These are phyloP conservation scores for Sturmia bella DNA, from an alignment of 2,888 invertebrate species.

Conservation along the genomic window DNA sequence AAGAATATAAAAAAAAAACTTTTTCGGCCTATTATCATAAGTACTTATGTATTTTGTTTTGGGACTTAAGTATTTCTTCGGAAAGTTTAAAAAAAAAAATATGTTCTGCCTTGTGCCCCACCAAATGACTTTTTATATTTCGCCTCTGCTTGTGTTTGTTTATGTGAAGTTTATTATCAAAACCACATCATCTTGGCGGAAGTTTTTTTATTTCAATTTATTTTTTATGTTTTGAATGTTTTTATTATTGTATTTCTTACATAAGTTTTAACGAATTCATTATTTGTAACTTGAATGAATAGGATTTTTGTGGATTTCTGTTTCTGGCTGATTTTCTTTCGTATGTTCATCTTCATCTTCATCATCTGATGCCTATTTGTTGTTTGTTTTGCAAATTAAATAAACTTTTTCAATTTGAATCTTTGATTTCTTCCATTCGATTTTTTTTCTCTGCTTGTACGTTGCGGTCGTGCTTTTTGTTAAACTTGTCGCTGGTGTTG, in stretches of 20 bases:
- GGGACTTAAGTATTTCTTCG: neutral
- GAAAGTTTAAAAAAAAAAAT: conserved; percentile 56
- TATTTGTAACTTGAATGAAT: conserved; percentile 62
- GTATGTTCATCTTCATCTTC: conserved; percentile 25
- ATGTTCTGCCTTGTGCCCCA: conserved; percentile 37
- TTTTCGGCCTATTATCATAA: conserved; percentile 23
- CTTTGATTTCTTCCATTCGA: conserved; percentile 70
- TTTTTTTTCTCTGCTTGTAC: conserved; percentile 27
- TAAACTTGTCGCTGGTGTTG: conserved; percentile 37
- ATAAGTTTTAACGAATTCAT: conserved; percentile 70
- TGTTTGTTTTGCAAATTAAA: conserved; percentile 72
- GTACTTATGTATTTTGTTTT: conserved; percentile 40
- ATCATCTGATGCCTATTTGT: conserved; percentile 65
- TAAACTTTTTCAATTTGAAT: conserved; percentile 74
- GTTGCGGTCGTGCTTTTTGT: conserved; percentile 28
- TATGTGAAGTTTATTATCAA: conserved; percentile 58
- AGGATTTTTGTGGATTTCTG: conserved; percentile 8
- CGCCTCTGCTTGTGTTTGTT: conserved; percentile 11
- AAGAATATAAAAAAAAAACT: conserved; percentile 42
- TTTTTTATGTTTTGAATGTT: conserved; percentile 19
- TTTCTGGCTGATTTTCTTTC: conserved; percentile 23
- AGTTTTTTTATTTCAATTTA: conserved; percentile 48
- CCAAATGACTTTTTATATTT: neutral
- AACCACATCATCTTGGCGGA: conserved; percentile 64
- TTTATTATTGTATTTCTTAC: conserved; percentile 48